These are phyloP conservation scores for Nephrotoma guestfalica DNA, from an alignment of 2,888 invertebrate genomes.

Conservation along the genomic window DNA sequence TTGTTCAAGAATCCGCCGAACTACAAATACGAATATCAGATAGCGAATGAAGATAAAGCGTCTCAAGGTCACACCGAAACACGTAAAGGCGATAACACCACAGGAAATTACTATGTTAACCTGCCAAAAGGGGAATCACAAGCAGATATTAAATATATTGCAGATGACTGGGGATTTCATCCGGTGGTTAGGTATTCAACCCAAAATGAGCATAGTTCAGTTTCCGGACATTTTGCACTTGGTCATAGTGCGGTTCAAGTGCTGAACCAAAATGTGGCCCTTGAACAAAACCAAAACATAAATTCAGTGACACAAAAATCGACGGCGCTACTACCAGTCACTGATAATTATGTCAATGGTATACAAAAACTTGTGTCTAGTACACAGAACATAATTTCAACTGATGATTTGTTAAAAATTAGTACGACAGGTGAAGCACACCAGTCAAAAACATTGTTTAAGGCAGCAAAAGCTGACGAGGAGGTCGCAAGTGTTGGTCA, in stretches of 20 bases:
- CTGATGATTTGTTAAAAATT: slow-evolving; percentile 47
- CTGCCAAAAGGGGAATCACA: slow-evolving; percentile 24
- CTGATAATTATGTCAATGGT: slow-evolving; percentile 18
- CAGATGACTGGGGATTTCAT: slow-evolving; percentile 49
- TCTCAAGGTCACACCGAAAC: slow-evolving; percentile 33
- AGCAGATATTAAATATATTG: slow-evolving; percentile 43
- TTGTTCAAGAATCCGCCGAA: slow-evolving; percentile 33
- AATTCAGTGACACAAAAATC: not conserved
- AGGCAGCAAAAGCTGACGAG: slow-evolving; percentile 20
- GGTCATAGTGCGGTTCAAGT: slow-evolving; percentile 33
- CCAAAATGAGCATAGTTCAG: slow-evolving; percentile 32
- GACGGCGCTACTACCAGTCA: not conserved
- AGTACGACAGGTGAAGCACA: slow-evolving; percentile 35
- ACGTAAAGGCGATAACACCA: slow-evolving; percentile 31
- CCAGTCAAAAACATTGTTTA: slow-evolving; percentile 23
- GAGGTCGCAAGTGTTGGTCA: slow-evolving; percentile 25
- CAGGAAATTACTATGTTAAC: slow-evolving; percentile 30
- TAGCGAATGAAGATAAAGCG: slow-evolving; percentile 26
- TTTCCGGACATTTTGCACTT: slow-evolving; percentile 33
- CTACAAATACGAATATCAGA: slow-evolving; percentile 37
- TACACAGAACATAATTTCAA: slow-evolving; percentile 44
- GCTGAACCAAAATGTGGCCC: not conserved
- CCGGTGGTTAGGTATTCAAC: slow-evolving; percentile 39
- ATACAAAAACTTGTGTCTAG: slow-evolving; percentile 39
- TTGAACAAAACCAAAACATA: not conserved